phyloP scores from a whole-genome alignment of 2,797 vertebrate species.

The Emydoidea blandingii region DNA sequence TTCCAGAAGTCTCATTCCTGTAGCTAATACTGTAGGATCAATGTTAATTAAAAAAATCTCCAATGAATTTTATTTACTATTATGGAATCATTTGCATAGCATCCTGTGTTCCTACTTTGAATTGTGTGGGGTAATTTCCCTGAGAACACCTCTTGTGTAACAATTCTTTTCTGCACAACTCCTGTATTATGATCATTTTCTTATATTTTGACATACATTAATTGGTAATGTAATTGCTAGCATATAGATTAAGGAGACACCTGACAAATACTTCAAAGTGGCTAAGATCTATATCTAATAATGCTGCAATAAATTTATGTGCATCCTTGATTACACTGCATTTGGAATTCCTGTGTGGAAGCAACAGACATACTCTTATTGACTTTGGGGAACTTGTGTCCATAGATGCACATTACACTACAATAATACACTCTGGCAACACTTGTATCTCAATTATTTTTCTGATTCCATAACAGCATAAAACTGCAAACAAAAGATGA shows the following conservation, averaged over 20 bases:
- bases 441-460: background rate
- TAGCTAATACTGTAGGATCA: background rate
- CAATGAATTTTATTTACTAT: too few relatives aligned
- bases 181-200: slow-evolving; percentile 26
- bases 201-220: background rate
- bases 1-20: background rate
- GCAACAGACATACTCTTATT: background rate
- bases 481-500: background rate
- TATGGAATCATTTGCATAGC: background rate
- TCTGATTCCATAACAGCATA: background rate
- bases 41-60: background rate
- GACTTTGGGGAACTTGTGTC: background rate
- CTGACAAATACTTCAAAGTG: slow-evolving; percentile 23
- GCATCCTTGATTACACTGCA: background rate
- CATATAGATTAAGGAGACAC: background rate
- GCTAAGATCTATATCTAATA: slow-evolving; percentile 19
- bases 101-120: background rate
- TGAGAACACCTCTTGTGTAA: slow-evolving; percentile 15
- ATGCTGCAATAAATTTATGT: background rate
- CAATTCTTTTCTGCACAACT: background rate
- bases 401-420: background rate
- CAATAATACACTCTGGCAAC: background rate
- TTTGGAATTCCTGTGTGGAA: background rate
- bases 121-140: background rate
- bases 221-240: slow-evolving; percentile 2